These are phyloP conservation scores for Parazoanthus darwini DNA, from an alignment of 92 coral and sea anemone species.

Conservation along the genomic window DNA sequence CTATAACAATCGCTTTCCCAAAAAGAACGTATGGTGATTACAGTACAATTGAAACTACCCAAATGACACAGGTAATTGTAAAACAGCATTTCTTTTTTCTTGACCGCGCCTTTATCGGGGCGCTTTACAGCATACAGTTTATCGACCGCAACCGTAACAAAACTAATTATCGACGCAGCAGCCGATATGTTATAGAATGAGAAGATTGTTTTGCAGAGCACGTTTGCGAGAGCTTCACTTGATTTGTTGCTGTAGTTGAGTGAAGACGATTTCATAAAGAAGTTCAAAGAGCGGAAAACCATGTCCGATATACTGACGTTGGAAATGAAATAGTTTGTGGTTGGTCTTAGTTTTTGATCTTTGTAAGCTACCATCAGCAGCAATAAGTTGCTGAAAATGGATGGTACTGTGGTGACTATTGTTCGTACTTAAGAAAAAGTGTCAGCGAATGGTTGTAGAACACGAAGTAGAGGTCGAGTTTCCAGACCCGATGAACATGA, in stretches of 20 bases:
- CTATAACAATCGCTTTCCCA: not conserved
- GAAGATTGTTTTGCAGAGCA: not conserved
- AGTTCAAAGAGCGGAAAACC: not conserved
- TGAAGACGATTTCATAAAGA: not conserved
- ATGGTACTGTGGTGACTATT: not conserved
- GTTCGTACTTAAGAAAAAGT: not conserved
- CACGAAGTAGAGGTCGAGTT: not conserved
- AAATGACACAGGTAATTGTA: not conserved
- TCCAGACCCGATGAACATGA: not conserved
- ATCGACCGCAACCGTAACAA: not conserved
- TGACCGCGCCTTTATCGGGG: not conserved
- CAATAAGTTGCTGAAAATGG: not conserved
- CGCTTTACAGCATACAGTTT: not conserved
- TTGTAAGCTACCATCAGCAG: not conserved
- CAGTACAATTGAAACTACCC: not conserved
- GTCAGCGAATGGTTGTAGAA: not conserved
- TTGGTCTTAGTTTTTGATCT: not conserved
- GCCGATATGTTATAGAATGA: conserved; percentile 8
- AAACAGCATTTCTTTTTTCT: not conserved
- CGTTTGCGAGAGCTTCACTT: not conserved
- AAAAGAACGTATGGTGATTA: not conserved
- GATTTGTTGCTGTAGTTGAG: not conserved
- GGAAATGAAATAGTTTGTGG: conserved; percentile 1
- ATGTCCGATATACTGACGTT: not conserved
- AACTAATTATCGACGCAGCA: not conserved